These are phyloP conservation scores for Karalla daura DNA, from an alignment of 2,797 vertebrate genomes.

Conservation along the genomic window DNA sequence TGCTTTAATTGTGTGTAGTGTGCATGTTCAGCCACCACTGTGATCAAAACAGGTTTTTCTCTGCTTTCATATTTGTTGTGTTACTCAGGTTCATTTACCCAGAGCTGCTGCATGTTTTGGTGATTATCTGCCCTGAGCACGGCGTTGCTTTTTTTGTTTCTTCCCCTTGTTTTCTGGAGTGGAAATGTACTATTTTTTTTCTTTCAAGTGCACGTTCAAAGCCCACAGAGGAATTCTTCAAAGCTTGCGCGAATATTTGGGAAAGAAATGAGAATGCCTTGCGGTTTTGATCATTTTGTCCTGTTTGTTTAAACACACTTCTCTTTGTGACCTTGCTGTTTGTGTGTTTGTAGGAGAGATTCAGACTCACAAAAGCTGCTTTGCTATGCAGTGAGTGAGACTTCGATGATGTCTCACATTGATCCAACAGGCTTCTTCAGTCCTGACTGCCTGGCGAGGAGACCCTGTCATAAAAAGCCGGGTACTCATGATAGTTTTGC, in stretches of 20 bases:
- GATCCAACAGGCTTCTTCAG: too few species aligned
- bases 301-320: conserved; percentile 9
- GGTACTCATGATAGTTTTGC: too few species aligned
- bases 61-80: conserved; percentile 12
- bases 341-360: conserved; percentile 1
- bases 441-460: too few species aligned
- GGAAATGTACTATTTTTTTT: conserved; percentile 25
- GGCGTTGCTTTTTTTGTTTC: background rate
- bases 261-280: conserved; percentile 3
- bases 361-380: too few species aligned
- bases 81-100: conserved; percentile 18
- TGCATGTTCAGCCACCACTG: too few species aligned
- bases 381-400: background rate
- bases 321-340: conserved; percentile 8
- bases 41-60: conserved; percentile 16
- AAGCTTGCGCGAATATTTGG: conserved; percentile 38
- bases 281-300: background rate
- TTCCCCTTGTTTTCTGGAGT: background rate
- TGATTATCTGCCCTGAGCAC: conserved; percentile 33
- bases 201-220: conserved; percentile 17
- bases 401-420: too few species aligned
- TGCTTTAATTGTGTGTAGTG: conserved; percentile 23
- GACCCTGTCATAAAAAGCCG: too few species aligned
- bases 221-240: conserved; percentile 35
- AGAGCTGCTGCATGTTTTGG: conserved; percentile 30